Conservation (phyloP, 1,140 invertebrate species). For the Steinernema feltiae region DNA sequence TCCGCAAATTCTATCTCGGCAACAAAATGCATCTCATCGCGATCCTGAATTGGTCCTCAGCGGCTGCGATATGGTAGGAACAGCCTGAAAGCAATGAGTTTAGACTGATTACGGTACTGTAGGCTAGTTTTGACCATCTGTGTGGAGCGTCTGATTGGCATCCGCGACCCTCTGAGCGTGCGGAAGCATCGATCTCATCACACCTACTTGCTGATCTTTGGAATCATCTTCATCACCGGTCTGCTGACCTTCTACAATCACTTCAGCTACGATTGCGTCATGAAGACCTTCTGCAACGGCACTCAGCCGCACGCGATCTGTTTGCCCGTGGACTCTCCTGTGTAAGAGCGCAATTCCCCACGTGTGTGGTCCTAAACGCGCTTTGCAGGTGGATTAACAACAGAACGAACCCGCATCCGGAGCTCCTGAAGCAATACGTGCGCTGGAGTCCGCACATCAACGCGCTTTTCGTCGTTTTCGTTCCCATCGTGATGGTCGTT, state of each 20-base stretch:
- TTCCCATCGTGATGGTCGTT: constrained; percentile 33
- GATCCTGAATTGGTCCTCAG: constrained; percentile 37
- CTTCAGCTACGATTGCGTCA: constrained; percentile 31
- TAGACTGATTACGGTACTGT: constrained; percentile 3
- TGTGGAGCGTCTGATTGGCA: constrained; percentile 35
- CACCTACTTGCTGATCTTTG: background rate
- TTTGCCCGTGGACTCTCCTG: constrained; percentile 21
- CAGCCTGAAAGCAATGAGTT: background rate
- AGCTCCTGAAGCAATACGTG: constrained; percentile 21
- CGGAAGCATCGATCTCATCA: background rate
- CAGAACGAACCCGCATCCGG: constrained; percentile 30
- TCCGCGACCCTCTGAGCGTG: constrained; percentile 27
- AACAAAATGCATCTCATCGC: constrained; percentile 36
- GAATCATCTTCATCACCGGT: constrained; percentile 21
- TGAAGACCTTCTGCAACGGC: constrained; percentile 33
- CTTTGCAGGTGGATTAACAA: constrained; percentile 36
- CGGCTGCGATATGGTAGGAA: constrained; percentile 37
- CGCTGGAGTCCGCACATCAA: constrained; percentile 31
- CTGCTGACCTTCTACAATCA: constrained; percentile 39
- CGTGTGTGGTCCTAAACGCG: background rate
- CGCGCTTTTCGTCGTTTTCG: constrained; percentile 32
- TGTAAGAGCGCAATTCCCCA: constrained; percentile 2
- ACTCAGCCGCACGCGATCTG: constrained; percentile 36
- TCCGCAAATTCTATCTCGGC: constrained; percentile 32
- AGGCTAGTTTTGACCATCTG: constrained; percentile 39